These are phyloP conservation scores for Brachypterus glaber DNA, from an alignment of 2,888 invertebrate genomes.

Conservation along the genomic window DNA sequence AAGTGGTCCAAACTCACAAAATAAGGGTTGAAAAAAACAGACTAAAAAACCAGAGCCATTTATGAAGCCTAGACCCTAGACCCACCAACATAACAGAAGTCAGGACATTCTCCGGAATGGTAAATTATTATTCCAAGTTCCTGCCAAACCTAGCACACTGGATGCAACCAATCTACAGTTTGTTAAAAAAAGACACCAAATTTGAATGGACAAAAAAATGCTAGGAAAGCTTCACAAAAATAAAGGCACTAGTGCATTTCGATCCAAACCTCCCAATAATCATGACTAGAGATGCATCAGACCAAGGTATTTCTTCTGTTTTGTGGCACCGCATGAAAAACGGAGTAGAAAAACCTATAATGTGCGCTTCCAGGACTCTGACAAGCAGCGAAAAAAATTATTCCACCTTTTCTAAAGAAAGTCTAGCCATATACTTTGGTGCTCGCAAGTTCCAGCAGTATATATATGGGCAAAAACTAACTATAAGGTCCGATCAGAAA, in stretches of 20 bases:
- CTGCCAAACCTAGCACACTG: background rate
- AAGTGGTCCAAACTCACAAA: background rate
- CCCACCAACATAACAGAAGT: slow-evolving; percentile 1
- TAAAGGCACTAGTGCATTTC: background rate
- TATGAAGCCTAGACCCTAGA: background rate
- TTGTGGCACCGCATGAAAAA: background rate
- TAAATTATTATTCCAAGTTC: background rate
- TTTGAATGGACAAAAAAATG: background rate
- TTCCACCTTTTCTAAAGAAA: background rate
- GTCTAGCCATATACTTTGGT: background rate
- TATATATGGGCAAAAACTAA: background rate
- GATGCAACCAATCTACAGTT: background rate
- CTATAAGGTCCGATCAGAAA: background rate
- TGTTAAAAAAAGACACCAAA: background rate
- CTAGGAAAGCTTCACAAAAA: background rate
- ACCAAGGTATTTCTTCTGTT: background rate
- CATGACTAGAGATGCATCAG: background rate
- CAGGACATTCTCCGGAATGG: background rate
- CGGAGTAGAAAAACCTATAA: background rate
- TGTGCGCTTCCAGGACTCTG: background rate
- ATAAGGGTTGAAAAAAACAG: background rate
- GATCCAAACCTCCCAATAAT: background rate
- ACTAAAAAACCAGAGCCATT: background rate
- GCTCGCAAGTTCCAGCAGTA: background rate
- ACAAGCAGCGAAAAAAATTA: background rate